phyloP scores from a whole-genome alignment of 1,140 invertebrate species.

The Ericerus pela region DNA sequence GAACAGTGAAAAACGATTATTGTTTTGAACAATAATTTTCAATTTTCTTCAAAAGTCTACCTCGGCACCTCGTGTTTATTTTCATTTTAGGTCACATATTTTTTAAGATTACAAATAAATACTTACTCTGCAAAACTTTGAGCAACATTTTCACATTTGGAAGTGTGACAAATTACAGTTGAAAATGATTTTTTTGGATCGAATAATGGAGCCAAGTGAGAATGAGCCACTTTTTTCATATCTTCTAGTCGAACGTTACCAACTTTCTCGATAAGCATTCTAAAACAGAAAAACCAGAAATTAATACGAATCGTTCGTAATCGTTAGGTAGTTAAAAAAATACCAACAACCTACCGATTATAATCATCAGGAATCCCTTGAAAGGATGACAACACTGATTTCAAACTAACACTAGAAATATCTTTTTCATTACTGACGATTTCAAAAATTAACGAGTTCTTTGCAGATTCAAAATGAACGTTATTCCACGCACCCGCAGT shows the following conservation, averaged over 20 bases:
- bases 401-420: not conserved
- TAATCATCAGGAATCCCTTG: too few species aligned
- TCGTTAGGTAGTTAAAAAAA: not conserved
- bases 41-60: too few species aligned
- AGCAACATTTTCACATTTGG: slow-evolving; percentile 49
- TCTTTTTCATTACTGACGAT: slow-evolving; percentile 62
- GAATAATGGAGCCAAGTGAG: slow-evolving; percentile 53
- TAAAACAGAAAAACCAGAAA: slow-evolving; percentile 26
- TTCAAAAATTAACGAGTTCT: slow-evolving; percentile 69
- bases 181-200: slow-evolving; percentile 40
- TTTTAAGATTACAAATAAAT: too few species aligned
- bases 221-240: slow-evolving; percentile 44
- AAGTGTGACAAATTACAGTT: slow-evolving; percentile 58
- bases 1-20: not conserved
- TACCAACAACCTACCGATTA: not conserved
- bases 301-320: not conserved
- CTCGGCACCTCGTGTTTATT: too few species aligned
- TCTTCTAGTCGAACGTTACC: slow-evolving; percentile 47
- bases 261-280: slow-evolving; percentile 47
- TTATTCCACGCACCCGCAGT: slow-evolving; percentile 46
- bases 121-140: slow-evolving; percentile 50
- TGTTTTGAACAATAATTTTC: too few species aligned
- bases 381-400: too few species aligned
- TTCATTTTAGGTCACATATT: too few species aligned
- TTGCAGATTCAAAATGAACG: slow-evolving; percentile 62